These are phyloP conservation scores for Kryptolebias ocellatus DNA, from an alignment of 2,797 vertebrate species.

Conservation along the genomic window DNA sequence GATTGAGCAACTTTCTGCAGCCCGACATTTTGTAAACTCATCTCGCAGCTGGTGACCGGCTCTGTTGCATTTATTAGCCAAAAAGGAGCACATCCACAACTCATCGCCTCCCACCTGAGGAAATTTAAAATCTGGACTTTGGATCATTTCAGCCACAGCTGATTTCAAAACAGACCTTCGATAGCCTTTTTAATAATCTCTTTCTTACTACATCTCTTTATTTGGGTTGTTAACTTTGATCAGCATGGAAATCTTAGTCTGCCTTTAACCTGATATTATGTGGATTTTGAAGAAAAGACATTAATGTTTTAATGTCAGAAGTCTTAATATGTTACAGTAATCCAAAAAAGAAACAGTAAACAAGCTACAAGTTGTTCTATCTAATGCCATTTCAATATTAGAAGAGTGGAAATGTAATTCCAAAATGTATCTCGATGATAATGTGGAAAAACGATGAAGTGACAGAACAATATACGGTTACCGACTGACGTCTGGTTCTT, in stretches of 20 bases:
- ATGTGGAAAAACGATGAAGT: too few species aligned
- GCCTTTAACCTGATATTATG: not conserved
- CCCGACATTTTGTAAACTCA: slow-evolving; percentile 2
- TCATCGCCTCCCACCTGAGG: not conserved
- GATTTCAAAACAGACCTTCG: not conserved
- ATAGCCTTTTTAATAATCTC: not conserved
- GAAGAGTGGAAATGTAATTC: too few species aligned
- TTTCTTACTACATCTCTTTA: not conserved
- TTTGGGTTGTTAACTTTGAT: not conserved
- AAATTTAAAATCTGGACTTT: slow-evolving; percentile 8
- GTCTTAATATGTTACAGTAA: not conserved
- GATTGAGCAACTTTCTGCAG: not conserved
- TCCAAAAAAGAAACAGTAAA: not conserved
- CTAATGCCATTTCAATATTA: too few species aligned
- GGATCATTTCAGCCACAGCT: not conserved
- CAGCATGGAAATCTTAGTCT: not conserved
- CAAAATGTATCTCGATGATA: too few species aligned
- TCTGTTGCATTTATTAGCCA: slow-evolving; percentile 3
- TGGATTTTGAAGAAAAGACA: not conserved
- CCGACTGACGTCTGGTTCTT: not conserved
- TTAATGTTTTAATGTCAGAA: too few species aligned
- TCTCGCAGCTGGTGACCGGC: not conserved
- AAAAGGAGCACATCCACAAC: not conserved
- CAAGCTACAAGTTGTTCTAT: not conserved
- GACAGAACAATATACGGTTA: too few species aligned